Evolutionary conservation across 2,888 invertebrate genomes (phyloP).

Genomic region (Sisyra terminalis): DNA sequence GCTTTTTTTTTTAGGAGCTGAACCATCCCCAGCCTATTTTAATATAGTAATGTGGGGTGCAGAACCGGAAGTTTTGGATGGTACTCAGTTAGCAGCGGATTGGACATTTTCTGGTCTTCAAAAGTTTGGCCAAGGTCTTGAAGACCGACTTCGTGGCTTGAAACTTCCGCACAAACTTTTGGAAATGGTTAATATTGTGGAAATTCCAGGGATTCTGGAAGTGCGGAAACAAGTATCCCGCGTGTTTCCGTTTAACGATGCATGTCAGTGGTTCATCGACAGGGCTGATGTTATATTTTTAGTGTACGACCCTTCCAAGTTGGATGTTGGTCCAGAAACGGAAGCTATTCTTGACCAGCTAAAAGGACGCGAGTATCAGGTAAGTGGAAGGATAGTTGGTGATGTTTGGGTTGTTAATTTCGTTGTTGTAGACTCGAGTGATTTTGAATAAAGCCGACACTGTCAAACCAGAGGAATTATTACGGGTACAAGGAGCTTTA

Average conservation of each 20-base stretch:
- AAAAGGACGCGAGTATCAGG: constrained; percentile 85
- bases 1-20: constrained; percentile 49
- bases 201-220: constrained; percentile 91
- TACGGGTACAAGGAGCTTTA: constrained; percentile 84
- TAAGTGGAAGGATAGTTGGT: constrained; percentile 21
- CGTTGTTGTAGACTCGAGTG: constrained; percentile 55
- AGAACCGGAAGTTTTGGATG: constrained; percentile 70
- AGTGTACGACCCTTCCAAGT: constrained; percentile 87
- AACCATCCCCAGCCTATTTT: constrained; percentile 86
- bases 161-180: constrained; percentile 67
- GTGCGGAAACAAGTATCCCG: constrained; percentile 85
- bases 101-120: constrained; percentile 88
- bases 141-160: constrained; percentile 71
- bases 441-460: constrained; percentile 89
- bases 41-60: constrained; percentile 83
- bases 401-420: background rate
- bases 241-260: constrained; percentile 88
- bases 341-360: constrained; percentile 89
- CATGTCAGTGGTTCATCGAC: constrained; percentile 95
- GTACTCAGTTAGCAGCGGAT: constrained; percentile 87
- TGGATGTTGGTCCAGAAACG: constrained; percentile 89
- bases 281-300: constrained; percentile 90
- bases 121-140: constrained; percentile 86
- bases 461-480: constrained; percentile 79
- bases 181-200: constrained; percentile 88